These are phyloP conservation scores for Tiaroga cobitis DNA, from an alignment of 2,797 vertebrate genomes.

Conservation along the genomic window DNA sequence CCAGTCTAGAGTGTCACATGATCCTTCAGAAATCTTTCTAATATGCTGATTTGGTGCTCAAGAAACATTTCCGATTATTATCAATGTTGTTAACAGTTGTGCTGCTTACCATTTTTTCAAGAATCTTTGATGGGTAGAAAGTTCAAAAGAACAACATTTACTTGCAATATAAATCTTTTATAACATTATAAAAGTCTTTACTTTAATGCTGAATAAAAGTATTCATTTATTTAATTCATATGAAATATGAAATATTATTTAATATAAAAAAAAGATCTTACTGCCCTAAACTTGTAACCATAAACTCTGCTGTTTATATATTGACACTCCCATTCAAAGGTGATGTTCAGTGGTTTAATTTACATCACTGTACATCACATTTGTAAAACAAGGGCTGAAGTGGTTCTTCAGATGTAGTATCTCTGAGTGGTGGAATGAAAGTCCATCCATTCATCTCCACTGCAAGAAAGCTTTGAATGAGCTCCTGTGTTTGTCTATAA, in stretches of 20 bases:
- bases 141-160: background rate
- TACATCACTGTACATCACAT: background rate
- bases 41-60: background rate
- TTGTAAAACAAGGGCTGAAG: background rate
- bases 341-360: background rate
- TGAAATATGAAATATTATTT: background rate
- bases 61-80: background rate
- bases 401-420: constrained; percentile 18
- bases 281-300: background rate
- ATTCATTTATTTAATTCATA: too few species aligned
- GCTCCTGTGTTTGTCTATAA: background rate
- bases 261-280: background rate
- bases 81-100: background rate
- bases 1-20: background rate
- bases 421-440: background rate
- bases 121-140: background rate
- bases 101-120: background rate
- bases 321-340: background rate
- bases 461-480: background rate
- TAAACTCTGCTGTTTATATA: background rate
- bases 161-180: background rate
- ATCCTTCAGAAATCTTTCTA: background rate
- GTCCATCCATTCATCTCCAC: constrained; percentile 13
- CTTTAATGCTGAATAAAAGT: background rate
- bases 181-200: background rate